phyloP scores from a whole-genome alignment of 2,888 invertebrate species.

The Watsonalla cultraria region DNA sequence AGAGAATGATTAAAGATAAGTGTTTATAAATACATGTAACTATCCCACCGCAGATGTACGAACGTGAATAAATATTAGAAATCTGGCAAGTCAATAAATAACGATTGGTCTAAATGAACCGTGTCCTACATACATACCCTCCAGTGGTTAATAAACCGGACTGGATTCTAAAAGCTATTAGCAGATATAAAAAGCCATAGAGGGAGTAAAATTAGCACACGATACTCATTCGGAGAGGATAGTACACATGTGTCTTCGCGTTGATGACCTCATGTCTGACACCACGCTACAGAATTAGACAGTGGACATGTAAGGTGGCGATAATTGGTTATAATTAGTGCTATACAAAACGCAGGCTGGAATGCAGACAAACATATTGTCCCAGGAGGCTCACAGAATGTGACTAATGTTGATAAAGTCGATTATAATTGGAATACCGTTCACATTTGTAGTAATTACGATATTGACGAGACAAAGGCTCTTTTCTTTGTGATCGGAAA shows the following conservation, averaged over 20 bases:
- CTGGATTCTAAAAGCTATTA: not conserved
- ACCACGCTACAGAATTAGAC: slow-evolving; percentile 16
- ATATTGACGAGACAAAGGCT: not conserved
- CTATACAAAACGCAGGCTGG: not conserved
- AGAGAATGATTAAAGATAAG: no score
- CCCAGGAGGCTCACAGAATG: not conserved
- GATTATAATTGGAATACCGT: not conserved
- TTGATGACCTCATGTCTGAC: slow-evolving; percentile 38
- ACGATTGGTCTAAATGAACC: slow-evolving; percentile 1
- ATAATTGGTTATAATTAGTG: slow-evolving; percentile 3
- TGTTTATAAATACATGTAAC: no score
- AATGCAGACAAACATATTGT: not conserved
- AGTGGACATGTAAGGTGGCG: slow-evolving; percentile 3
- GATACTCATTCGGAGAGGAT: slow-evolving; percentile 1
- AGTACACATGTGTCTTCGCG: slow-evolving; percentile 20
- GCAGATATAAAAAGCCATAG: slow-evolving; percentile 1
- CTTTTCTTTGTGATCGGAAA: no score
- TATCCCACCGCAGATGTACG: not conserved
- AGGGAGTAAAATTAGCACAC: slow-evolving; percentile 1
- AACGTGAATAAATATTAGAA: not conserved
- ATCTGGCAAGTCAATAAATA: not conserved
- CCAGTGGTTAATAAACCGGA: not conserved
- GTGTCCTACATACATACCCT: not conserved
- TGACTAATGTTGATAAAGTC: not conserved
- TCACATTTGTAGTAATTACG: no score